Evolutionary conservation across 2,797 vertebrate species (phyloP).

Genomic region (Labeo calbasu): DNA sequence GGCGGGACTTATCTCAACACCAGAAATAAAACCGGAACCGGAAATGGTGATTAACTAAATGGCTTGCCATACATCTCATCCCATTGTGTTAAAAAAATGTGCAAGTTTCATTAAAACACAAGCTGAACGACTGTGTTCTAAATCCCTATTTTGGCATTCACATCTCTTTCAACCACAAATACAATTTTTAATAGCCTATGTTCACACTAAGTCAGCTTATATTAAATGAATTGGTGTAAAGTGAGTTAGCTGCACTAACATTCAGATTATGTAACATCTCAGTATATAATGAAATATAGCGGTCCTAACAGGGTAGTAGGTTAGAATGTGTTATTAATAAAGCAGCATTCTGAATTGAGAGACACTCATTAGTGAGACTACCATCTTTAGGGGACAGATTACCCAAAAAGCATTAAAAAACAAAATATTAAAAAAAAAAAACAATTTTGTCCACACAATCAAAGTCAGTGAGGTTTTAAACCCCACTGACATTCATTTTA

Average conservation of each 20-base stretch:
- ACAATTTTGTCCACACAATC: neutral
- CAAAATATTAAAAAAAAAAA: neutral
- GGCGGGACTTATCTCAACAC: neutral
- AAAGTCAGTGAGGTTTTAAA: neutral
- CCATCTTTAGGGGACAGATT: neutral
- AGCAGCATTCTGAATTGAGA: slow-evolving; percentile 51
- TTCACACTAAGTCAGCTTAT: neutral
- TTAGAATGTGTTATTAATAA: slow-evolving; percentile 29
- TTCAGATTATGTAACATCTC: neutral
- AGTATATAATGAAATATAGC: neutral
- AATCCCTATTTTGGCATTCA: neutral
- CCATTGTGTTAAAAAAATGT: neutral
- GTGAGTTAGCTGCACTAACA: neutral
- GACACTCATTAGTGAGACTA: neutral
- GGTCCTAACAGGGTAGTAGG: neutral
- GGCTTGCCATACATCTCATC: neutral
- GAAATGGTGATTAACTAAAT: neutral
- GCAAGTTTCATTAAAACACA: neutral
- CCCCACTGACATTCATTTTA: neutral
- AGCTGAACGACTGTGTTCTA: neutral
- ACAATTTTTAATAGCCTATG: neutral
- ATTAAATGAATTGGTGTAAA: neutral
- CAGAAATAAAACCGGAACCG: neutral
- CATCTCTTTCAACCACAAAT: neutral
- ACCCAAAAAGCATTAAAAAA: neutral